Evolutionary conservation across 2,797 vertebrate genomes (phyloP).

Genomic region (Staurois parvus): DNA sequence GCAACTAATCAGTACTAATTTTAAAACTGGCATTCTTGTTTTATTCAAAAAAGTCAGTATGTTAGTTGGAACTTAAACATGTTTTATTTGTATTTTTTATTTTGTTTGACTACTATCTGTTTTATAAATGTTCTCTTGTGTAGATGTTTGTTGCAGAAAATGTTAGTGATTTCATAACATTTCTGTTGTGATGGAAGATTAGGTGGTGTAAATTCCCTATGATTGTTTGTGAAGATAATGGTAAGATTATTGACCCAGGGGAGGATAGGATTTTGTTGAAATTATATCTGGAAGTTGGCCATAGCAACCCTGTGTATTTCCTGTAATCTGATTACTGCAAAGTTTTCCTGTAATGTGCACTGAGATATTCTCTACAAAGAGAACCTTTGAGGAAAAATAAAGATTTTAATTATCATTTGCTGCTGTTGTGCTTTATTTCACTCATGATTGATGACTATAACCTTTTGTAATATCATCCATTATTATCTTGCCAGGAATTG

Average conservation of each 20-base stretch:
- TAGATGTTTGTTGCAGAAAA: not conserved
- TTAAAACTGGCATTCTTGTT: not conserved
- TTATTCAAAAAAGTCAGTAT: not conserved
- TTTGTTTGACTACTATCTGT: too few relatives aligned
- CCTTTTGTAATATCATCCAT: not conserved
- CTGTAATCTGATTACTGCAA: conserved; percentile 3
- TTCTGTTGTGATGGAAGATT: not conserved
- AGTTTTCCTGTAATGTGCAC: conserved; percentile 44
- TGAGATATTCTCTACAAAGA: conserved; percentile 26
- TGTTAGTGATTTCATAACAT: not conserved
- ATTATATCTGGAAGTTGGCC: not conserved
- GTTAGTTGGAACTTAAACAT: not conserved
- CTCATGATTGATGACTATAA: not conserved
- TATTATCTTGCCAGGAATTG: too few relatives aligned
- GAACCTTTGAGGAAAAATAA: conserved; percentile 33
- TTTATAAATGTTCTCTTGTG: not conserved
- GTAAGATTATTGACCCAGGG: not conserved
- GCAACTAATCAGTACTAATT: not conserved
- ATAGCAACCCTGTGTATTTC: conserved; percentile 14
- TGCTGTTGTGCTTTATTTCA: not conserved
- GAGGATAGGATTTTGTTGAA: not conserved
- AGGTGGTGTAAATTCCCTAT: not conserved
- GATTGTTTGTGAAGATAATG: not conserved
- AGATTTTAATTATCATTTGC: conserved; percentile 19
- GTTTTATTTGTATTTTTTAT: not conserved